Conservation (phyloP, 2,888 invertebrate species). For the Hemaris fuciformis region DNA sequence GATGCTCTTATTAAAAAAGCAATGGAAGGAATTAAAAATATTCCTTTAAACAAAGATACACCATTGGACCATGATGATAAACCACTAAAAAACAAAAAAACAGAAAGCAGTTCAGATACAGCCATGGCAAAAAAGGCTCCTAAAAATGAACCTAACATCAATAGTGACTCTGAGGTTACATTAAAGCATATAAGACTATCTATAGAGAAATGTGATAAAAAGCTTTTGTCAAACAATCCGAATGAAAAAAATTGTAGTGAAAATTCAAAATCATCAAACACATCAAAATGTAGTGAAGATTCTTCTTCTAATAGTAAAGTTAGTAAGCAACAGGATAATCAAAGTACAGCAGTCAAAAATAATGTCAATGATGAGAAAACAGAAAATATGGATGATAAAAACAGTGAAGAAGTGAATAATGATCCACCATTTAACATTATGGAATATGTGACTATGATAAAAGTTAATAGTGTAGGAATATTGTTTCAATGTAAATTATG, state of each 20-base stretch:
- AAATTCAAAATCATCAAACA: slow-evolving; percentile 14
- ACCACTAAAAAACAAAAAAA: slow-evolving; percentile 23
- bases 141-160: slow-evolving; percentile 16
- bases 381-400: slow-evolving; percentile 16
- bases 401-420: slow-evolving; percentile 28
- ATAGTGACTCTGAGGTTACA: slow-evolving; percentile 26
- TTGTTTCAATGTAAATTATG: slow-evolving; percentile 73
- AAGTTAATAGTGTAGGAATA: slow-evolving; percentile 72
- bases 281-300: background rate
- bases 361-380: slow-evolving; percentile 21
- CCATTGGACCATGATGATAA: slow-evolving; percentile 28
- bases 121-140: slow-evolving; percentile 19
- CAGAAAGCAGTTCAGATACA: slow-evolving; percentile 16
- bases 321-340: background rate
- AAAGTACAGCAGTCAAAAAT: slow-evolving; percentile 9
- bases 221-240: background rate
- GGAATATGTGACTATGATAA: slow-evolving; percentile 70
- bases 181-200: slow-evolving; percentile 38
- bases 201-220: slow-evolving; percentile 33
- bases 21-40: slow-evolving; percentile 65
- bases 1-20: slow-evolving; percentile 73
- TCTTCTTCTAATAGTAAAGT: background rate
- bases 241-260: slow-evolving; percentile 12
- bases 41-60: slow-evolving; percentile 37
- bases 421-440: slow-evolving; percentile 59